phyloP scores from a whole-genome alignment of 2,888 invertebrate genomes.

The Argynnis bischoffii region DNA sequence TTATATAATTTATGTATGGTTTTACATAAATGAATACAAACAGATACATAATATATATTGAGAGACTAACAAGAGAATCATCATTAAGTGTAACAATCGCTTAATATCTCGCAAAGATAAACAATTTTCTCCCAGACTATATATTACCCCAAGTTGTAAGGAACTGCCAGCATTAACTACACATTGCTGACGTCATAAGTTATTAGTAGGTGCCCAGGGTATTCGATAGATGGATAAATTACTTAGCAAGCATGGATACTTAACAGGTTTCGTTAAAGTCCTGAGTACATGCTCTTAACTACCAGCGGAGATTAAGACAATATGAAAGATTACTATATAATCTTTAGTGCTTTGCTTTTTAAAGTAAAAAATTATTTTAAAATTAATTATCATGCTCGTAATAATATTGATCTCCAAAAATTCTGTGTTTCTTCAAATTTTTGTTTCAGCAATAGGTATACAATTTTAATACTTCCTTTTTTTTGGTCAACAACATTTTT shows the following conservation, averaged over 20 bases:
- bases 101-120: constrained; percentile 63
- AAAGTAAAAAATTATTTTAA: no score
- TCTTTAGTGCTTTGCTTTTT: not conserved
- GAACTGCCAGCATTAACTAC: constrained; percentile 50
- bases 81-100: constrained; percentile 29
- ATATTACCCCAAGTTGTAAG: constrained; percentile 56
- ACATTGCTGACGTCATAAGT: constrained; percentile 59
- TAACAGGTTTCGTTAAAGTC: constrained; percentile 42
- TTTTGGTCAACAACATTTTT: no score
- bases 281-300: constrained; percentile 26
- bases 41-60: not conserved
- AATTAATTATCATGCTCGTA: no score
- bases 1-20: no score
- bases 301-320: constrained; percentile 25
- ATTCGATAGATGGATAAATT: constrained; percentile 58
- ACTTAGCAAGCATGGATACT: constrained; percentile 40
- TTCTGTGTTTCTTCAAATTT: no score
- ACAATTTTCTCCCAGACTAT: constrained; percentile 68
- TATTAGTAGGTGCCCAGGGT: constrained; percentile 55
- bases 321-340: constrained; percentile 5
- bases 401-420: no score
- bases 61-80: not conserved
- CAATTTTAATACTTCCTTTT: no score
- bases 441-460: no score
- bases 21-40: no score